Base-by-base conservation (phyloP, 2,113 vertebrate genomes). In the Pseudorhombus dupliciocellatus region DNA sequence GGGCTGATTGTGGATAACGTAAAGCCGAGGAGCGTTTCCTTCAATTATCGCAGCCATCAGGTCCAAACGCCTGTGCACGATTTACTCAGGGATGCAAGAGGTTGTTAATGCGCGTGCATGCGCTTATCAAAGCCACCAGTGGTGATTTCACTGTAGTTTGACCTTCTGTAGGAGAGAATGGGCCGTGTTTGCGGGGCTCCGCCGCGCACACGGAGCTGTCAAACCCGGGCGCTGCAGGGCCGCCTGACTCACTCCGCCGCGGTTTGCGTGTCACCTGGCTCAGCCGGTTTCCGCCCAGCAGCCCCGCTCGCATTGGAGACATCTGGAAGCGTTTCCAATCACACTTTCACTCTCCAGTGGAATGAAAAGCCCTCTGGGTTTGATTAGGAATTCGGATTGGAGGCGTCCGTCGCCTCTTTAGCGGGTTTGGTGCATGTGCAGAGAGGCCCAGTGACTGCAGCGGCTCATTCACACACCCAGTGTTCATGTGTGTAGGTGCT, bases 391-490 rank as follows among this genome's bases (percentile, higher is more conserved):
- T 16, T 46, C 34, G 7, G 16, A 5, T 46, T 46, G 42, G 18
- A 46, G 46, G 20, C 46, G 21, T 50, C 46, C 7, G 9, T 51
- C 18, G 21, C 21, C 6, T 25, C 2, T 75, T 66, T 8, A 25
- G 15, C 50, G 14, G 16, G 18, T 66, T 62, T 62, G 51, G 30
- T 71, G 67, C 55, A 65, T 58, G 16, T 21, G 24, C n/a, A 2
- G 42, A 2, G 42, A 50, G n/a, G 30, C 50, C 46, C 20, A n/a
- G 20, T 50, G 46, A 50, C 20, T 21, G 46, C 46, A 50, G 46
- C 20, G 46, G 46, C 18, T 15, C 46, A 8, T 16, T 56, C 37
- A 70, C 81, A 84, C 85, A 77, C 20, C 46, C 46, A 50, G 46
- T 20, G 16, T 25, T n/a, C 52, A 34, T 52, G 31, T 18, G 46